Evolutionary conservation across 2,888 invertebrate species (phyloP).

Genomic region (Liposcelis brunnea): DNA sequence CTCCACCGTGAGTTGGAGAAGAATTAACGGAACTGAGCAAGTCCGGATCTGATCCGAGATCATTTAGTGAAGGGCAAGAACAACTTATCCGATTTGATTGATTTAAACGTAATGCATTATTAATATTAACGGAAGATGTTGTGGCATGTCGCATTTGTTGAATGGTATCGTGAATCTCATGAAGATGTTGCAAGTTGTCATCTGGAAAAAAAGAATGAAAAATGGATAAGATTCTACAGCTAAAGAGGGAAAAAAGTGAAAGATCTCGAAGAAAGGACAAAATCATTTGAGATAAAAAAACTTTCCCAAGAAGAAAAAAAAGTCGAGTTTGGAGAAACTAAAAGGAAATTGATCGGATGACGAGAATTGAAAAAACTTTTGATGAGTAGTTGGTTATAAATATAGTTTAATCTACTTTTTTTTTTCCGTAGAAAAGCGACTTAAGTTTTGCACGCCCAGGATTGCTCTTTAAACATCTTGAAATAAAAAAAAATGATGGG

Average conservation of each 20-base stretch:
- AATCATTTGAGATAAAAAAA: slow-evolving; percentile 4
- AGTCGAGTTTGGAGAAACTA: neutral
- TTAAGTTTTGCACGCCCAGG: neutral
- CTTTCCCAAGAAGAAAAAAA: slow-evolving; percentile 9
- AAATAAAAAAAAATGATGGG: neutral
- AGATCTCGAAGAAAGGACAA: neutral
- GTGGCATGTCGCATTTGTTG: slow-evolving; percentile 58
- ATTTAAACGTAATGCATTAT: slow-evolving; percentile 12
- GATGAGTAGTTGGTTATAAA: too few species aligned
- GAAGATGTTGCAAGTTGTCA: slow-evolving; percentile 56
- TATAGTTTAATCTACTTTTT: too few species aligned
- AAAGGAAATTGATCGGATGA: too few species aligned
- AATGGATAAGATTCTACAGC: too few species aligned
- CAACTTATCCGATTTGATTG: slow-evolving; percentile 42
- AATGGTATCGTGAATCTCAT: slow-evolving; percentile 56
- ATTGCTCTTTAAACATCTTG: neutral
- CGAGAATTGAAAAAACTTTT: too few species aligned
- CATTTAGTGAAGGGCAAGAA: slow-evolving; percentile 50
- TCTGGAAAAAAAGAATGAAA: slow-evolving; percentile 29
- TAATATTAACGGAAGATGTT: slow-evolving; percentile 17
- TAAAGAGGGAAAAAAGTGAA: slow-evolving; percentile 6
- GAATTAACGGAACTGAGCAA: slow-evolving; percentile 31
- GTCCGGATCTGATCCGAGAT: slow-evolving; percentile 33
- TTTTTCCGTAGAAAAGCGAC: too few species aligned
- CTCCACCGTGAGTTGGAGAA: slow-evolving; percentile 27